Percentiles rank a stretch among this genome's conserved stretches.
phyloP scores from a whole-genome alignment of 2,797 vertebrate species.

The Okamejei kenojei region DNA sequence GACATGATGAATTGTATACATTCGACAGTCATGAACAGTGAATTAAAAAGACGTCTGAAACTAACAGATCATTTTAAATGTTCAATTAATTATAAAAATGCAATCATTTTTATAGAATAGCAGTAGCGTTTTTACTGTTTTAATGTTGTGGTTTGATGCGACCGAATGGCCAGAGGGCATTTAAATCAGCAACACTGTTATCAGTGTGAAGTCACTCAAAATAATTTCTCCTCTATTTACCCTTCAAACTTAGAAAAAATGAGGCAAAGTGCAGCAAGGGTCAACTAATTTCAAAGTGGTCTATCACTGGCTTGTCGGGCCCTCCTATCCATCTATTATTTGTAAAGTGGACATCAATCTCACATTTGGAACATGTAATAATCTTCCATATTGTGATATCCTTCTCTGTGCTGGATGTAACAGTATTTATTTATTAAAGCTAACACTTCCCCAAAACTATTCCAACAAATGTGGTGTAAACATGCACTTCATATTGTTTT shows the following conservation, averaged over 20 bases:
- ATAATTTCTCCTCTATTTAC: not conserved
- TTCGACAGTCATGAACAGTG: not conserved
- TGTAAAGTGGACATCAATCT: not conserved
- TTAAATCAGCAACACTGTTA: too few species aligned
- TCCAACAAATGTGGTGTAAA: not conserved
- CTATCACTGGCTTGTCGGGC: not conserved
- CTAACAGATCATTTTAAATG: not conserved
- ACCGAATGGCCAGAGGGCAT: too few species aligned
- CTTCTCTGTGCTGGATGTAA: not conserved
- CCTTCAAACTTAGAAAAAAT: not conserved
- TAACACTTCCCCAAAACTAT: not conserved
- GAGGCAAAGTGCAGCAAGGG: not conserved
- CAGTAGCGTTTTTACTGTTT: not conserved
- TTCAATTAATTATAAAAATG: not conserved
- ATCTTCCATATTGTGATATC: not conserved
- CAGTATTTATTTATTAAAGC: not conserved
- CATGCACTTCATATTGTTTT: not conserved
- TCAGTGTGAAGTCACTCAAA: not conserved
- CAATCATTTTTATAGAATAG: not conserved
- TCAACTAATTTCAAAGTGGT: constrained; percentile 28
- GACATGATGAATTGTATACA: not conserved
- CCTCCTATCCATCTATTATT: not conserved
- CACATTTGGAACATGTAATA: not conserved
- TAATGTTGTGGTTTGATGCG: too few species aligned
- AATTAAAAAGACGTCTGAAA: constrained; percentile 1